These are phyloP conservation scores for Hydrozoanthus tunicans DNA, from an alignment of 64 coral and sea anemone species.

Conservation along the genomic window DNA sequence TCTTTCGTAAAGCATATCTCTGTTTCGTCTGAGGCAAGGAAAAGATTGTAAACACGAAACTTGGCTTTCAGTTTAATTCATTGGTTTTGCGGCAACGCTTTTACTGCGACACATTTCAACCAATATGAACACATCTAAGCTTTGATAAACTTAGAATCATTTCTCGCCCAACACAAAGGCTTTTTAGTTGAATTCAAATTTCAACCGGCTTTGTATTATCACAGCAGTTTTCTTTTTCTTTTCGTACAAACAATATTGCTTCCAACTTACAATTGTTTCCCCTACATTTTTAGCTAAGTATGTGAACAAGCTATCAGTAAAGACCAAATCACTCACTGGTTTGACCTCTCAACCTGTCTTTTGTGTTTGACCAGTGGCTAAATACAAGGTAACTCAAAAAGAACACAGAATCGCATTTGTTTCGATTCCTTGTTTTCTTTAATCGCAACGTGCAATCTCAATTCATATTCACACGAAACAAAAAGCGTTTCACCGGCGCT, in stretches of 20 bases:
- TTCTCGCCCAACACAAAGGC: neutral
- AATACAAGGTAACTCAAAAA: slow-evolving; percentile 10
- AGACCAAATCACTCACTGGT: neutral
- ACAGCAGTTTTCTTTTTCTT: neutral
- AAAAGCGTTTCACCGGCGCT: slow-evolving; percentile 10
- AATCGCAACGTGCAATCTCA: slow-evolving; percentile 37
- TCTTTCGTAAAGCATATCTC: neutral
- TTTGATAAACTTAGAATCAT: neutral
- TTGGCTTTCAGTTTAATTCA: too few relatives aligned
- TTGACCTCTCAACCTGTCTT: slow-evolving; percentile 43
- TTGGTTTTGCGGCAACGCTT: neutral
- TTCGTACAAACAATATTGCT: neutral
- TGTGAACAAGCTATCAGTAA: neutral
- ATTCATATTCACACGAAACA: slow-evolving; percentile 36
- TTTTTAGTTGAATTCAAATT: neutral
- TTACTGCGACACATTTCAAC: neutral
- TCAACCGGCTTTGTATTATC: neutral
- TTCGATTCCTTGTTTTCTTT: slow-evolving; percentile 28
- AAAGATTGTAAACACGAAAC: neutral
- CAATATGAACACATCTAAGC: neutral
- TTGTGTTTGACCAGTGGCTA: slow-evolving; percentile 18
- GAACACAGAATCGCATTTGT: slow-evolving; percentile 46
- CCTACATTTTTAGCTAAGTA: neutral
- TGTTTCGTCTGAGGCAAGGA: neutral
- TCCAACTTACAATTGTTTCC: neutral